Evolutionary conservation across 2,113 vertebrate genomes (phyloP), one percentile per base, ranked within the genome.

Genomic region (Syngnathus scovelli): DNA sequence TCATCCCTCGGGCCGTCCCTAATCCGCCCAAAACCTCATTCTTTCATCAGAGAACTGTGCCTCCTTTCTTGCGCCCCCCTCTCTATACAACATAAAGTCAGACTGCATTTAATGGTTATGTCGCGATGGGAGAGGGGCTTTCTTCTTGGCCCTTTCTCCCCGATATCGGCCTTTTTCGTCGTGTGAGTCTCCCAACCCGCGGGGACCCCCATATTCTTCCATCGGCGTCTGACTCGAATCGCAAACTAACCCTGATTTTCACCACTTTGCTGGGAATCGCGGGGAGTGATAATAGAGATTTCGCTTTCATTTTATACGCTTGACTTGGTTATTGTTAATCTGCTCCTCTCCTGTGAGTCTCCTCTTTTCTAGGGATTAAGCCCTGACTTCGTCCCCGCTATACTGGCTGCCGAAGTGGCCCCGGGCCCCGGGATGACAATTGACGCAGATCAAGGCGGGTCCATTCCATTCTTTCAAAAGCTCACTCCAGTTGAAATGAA

Each of bases 241-340:
- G 94, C 93, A 95, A 98, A 95, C 94, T 91, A 92, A 94, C 92
- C 92, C 92, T 61, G 94, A 95, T 95, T 94, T 94, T 95, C 94
- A 95, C 92, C 89, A 94, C 93, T 94, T 95, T 89, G 94, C 97
- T 98, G 97, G 95, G 96, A 99, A 99, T 95, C 89, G 95, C 93
- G 83, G 91, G 90, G 90, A 89, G 90, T 94, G 93, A 98, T 98
- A 99, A 99, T 98, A 98, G 97, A 99, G 97, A 98, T 98, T 98
- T 99, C 95, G 93, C 96, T 98, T 99, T 96, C 95, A 98, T 98
- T 97, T 99, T 98, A 96, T 95, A 98, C 95, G 97, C 95, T 96
- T 98, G 96, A 98, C 96, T 99, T 98, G 93, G 95, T 98, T 98
- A 97, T 98, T 98, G 96, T 99, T 97, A 94, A 95, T 91, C 95